A percentile compares a stretch with the other conserved stretches of the same genome.
Evolutionary conservation across 2,888 invertebrate genomes (phyloP).

Genomic region (Limnephilus marmoratus): DNA sequence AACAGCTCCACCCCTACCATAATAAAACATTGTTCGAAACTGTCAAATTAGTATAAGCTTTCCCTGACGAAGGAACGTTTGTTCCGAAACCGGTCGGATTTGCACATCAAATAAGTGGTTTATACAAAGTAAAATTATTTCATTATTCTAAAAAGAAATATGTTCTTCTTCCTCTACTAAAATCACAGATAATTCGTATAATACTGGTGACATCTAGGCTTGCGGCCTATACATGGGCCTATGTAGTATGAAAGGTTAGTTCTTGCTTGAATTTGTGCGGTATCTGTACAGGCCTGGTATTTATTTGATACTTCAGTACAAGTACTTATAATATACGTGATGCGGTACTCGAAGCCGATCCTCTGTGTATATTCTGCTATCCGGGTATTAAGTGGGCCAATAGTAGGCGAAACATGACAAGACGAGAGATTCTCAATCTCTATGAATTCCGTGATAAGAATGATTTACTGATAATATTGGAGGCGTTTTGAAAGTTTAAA

Average conservation of each 20-base stretch:
- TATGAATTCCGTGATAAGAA: background rate
- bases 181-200: too few relatives aligned
- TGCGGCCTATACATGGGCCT: too few relatives aligned
- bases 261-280: background rate
- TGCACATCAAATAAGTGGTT: too few relatives aligned
- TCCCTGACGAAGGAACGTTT: too few relatives aligned
- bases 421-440: background rate
- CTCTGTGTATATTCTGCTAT: background rate
- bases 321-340: background rate
- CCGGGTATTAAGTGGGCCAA: background rate
- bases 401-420: background rate
- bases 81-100: too few relatives aligned
- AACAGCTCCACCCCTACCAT: too few relatives aligned
- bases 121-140: too few relatives aligned
- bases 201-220: too few relatives aligned
- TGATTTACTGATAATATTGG: background rate
- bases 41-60: too few relatives aligned
- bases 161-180: too few relatives aligned
- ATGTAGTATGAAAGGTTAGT: background rate
- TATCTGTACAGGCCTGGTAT: background rate
- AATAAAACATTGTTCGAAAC: too few relatives aligned
- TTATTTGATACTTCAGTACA: background rate
- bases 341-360: background rate
- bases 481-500: background rate
- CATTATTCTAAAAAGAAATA: too few relatives aligned